phyloP scores from a whole-genome alignment of 2,113 vertebrate species.

The Callipepla californica region DNA sequence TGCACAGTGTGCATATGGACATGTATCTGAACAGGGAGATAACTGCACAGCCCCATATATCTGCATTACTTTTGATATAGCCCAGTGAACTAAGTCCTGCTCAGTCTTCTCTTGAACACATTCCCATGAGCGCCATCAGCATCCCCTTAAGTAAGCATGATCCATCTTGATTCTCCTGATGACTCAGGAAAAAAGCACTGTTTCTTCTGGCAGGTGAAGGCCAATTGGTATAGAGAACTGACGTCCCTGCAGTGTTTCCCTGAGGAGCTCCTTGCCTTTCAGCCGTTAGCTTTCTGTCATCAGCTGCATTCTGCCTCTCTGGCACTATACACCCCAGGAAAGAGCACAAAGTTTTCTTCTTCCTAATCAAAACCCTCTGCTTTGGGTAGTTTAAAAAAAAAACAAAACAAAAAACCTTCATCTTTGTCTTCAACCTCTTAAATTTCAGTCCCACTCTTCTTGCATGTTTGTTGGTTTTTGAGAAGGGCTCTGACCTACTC shows the following conservation, averaged over 20 bases:
- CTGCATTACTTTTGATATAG: not conserved
- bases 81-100: not conserved
- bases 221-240: not conserved
- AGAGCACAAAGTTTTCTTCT: not conserved
- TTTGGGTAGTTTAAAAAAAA: not conserved
- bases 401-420: not conserved
- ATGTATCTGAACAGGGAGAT: not conserved
- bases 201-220: not conserved
- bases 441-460: not conserved
- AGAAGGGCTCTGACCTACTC: not conserved
- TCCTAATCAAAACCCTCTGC: not conserved
- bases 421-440: not conserved
- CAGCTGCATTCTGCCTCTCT: not conserved
- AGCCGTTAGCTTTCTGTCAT: not conserved
- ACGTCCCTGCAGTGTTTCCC: not conserved
- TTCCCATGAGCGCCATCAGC: not conserved
- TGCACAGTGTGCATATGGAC: fast-evolving
- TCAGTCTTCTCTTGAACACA: not conserved
- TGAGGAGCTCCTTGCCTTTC: constrained; percentile 8
- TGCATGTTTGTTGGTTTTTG: not conserved
- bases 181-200: not conserved
- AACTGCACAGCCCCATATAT: not conserved
- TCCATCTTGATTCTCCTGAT: not conserved
- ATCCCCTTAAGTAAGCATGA: not conserved
- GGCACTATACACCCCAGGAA: not conserved